phyloP scores from a whole-genome alignment of 2,888 invertebrate species.

The Ennomos quercinarius region DNA sequence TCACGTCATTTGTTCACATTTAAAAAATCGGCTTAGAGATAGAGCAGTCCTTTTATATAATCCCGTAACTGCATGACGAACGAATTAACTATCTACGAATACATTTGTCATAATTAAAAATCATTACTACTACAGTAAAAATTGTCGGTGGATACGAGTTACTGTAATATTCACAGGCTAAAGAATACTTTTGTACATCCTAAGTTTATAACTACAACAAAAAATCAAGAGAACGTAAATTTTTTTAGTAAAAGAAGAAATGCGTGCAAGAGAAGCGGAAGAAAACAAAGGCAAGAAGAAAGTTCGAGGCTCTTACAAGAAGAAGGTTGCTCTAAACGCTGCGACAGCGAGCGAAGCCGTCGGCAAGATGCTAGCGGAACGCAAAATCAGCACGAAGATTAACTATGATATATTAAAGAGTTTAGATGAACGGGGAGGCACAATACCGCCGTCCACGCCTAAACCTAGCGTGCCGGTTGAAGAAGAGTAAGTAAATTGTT shows the following conservation, averaged over 20 bases:
- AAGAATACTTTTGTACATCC: no score
- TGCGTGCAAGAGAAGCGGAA: constrained; percentile 91
- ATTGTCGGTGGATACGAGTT: no score
- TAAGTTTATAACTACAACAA: no score
- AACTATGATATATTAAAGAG: constrained; percentile 98
- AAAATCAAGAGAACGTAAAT: no score
- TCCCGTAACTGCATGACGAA: no score
- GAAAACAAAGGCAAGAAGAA: constrained; percentile 95
- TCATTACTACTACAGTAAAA: no score
- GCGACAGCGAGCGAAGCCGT: constrained; percentile 95
- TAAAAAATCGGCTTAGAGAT: no score
- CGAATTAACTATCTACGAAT: no score
- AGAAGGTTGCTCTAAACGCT: constrained; percentile 87
- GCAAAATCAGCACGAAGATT: constrained; percentile 97
- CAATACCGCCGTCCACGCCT: constrained; percentile 48
- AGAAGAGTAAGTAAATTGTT: constrained; percentile 41
- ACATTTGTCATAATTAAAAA: no score
- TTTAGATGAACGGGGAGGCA: constrained; percentile 83
- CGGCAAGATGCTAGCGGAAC: constrained; percentile 97
- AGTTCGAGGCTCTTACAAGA: constrained; percentile 87
- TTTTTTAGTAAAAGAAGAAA: constrained; percentile 90
- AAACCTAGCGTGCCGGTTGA: constrained; percentile 35
- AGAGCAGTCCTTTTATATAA: no score
- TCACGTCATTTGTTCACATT: no score
- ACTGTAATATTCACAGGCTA: no score